These are phyloP conservation scores for Aythya baeri DNA, from an alignment of 2,113 vertebrate species.

Conservation along the genomic window DNA sequence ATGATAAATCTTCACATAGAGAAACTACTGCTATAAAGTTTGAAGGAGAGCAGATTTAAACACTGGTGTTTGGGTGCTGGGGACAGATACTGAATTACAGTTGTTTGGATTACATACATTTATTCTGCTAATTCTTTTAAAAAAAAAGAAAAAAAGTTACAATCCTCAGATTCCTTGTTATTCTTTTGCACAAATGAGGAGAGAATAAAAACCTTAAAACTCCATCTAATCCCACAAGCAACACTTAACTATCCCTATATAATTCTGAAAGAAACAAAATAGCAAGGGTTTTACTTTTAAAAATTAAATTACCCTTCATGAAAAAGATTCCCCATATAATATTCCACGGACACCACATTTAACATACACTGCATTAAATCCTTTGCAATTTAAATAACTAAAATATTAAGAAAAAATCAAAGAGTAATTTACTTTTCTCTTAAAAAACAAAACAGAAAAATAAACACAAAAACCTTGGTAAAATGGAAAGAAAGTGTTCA, in stretches of 20 bases:
- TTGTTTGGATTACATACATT: not conserved
- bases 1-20: slow-evolving; percentile 65
- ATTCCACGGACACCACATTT: not conserved
- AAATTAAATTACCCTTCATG: not conserved
- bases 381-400: not conserved
- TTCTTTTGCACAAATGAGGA: not conserved
- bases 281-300: not conserved
- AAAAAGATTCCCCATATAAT: not conserved
- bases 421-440: not conserved
- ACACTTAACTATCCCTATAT: not conserved
- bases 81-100: not conserved
- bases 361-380: not conserved
- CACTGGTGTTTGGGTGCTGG: not conserved
- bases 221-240: not conserved
- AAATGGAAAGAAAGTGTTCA: not conserved
- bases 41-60: slow-evolving; percentile 51
- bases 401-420: not conserved
- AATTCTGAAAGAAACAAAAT: not conserved
- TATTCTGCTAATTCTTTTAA: not conserved
- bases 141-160: not conserved
- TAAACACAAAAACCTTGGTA: not conserved
- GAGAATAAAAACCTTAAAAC: not conserved
- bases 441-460: not conserved
- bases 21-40: not conserved
- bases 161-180: not conserved